Base-by-base conservation (phyloP, 2,113 vertebrate genomes). In the Malurus melanocephalus region DNA sequence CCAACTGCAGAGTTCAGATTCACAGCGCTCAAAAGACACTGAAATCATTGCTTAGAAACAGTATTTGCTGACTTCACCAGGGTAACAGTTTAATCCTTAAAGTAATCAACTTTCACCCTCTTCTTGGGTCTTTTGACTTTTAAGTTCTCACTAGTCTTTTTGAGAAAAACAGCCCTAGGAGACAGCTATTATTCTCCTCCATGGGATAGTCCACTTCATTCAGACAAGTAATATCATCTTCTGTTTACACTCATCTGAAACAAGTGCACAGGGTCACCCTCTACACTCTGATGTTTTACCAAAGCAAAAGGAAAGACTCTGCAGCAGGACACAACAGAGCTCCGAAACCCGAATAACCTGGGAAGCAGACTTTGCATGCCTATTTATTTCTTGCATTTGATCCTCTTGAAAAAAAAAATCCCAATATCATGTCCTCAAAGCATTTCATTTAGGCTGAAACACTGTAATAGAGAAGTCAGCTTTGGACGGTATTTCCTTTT, bases 31-130 rank as follows among this genome's bases (percentile, higher is more conserved):
- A 73, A 89, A 96, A 97, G 97, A 95, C 93, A 95, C 96, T 96
- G 95, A 97, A 95, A 90, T 94, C 95, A 97, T 96, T 94, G 73
- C 97, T 97, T 98, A 96, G 97, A 96, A 97, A 97, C 96, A 96
- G 93, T 97, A 96, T 97, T 97, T 98, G 96, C 97, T 97, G 96
- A 96, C 94, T 96, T 98, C 97, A 96, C 98, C 95, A 89, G 94
- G 97, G 97, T 92, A 97, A 97, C 97, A 95, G 96, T 94, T 96
- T 98, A 97, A 98, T 98, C 97, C 96, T 96, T 95, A 97, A 97
- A 96, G 97, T 96, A 97, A 98, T 97, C 96, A 97, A 97, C 96
- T 97, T 97, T 97, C 95, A 94, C 96, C 85, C 89, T 95, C 78
- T 93, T 96, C 95, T 96, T 92, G 91, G 79, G 93, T 95, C 95